phyloP scores from a whole-genome alignment of 2,797 vertebrate genomes.

The Triplophysa yarkandensis region DNA sequence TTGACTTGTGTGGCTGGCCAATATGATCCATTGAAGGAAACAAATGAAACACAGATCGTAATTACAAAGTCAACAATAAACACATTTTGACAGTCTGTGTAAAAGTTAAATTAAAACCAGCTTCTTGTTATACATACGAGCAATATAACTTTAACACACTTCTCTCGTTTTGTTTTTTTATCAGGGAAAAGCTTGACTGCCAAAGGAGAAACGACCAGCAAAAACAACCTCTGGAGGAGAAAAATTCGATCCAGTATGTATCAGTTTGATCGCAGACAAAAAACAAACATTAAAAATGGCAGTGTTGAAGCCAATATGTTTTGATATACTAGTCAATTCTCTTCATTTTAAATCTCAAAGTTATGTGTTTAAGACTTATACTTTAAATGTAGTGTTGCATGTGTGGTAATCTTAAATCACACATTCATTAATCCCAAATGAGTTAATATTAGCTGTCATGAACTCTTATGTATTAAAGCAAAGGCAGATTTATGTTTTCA shows the following conservation, averaged over 20 bases:
- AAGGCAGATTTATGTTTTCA: slow-evolving; percentile 14
- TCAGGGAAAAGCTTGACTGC: slow-evolving; percentile 52
- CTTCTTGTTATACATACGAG: not conserved
- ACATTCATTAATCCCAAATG: slow-evolving; percentile 12
- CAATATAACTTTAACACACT: not conserved
- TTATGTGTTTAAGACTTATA: not conserved
- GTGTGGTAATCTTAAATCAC: slow-evolving; percentile 13
- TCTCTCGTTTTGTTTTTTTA: slow-evolving; percentile 28
- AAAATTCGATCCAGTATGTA: slow-evolving; percentile 72
- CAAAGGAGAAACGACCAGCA: slow-evolving; percentile 56
- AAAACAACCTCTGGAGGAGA: slow-evolving; percentile 68
- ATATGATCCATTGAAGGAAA: not conserved
- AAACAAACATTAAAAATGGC: not conserved
- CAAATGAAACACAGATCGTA: not conserved
- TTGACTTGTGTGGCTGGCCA: not conserved
- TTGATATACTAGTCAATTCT: not conserved
- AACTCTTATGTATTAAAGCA: slow-evolving; percentile 33
- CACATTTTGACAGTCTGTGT: not conserved
- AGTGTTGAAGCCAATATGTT: too few relatives aligned
- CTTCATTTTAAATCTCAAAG: not conserved
- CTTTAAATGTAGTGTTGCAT: not conserved
- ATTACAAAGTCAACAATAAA: not conserved
- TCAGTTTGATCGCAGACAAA: not conserved
- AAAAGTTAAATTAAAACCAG: not conserved
- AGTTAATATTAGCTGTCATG: slow-evolving; percentile 11